Conservation (phyloP, 2,113 vertebrate species). For the Prunella himalayana region DNA sequence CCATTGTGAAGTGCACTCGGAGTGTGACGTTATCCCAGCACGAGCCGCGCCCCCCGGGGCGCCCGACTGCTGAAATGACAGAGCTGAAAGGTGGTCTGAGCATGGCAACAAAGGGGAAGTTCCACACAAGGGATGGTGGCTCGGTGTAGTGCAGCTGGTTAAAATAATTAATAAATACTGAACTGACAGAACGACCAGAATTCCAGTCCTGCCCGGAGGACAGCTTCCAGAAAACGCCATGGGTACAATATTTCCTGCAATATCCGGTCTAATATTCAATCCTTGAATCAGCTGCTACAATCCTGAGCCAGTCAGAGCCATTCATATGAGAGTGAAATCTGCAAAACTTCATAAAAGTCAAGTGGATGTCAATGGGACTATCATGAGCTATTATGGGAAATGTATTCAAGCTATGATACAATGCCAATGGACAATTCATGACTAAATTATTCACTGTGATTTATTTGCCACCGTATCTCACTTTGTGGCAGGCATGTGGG, state of each 20-base stretch:
- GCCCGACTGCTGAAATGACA: slow-evolving; percentile 4
- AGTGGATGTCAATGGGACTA: slow-evolving; percentile 58
- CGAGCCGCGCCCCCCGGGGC: not conserved
- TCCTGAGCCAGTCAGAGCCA: not conserved
- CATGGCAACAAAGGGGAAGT: not conserved
- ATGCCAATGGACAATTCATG: slow-evolving; percentile 41
- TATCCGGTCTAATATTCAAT: not conserved
- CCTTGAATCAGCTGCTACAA: not conserved
- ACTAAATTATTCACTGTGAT: slow-evolving; percentile 33
- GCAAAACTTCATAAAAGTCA: slow-evolving; percentile 64
- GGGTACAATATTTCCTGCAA: not conserved
- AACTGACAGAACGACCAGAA: not conserved
- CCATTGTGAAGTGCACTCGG: slow-evolving; percentile 39
- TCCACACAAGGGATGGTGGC: not conserved
- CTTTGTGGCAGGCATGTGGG: not conserved
- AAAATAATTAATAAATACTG: not conserved
- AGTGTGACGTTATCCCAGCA: slow-evolving; percentile 15
- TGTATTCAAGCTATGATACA: slow-evolving; percentile 51
- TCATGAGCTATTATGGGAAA: slow-evolving; percentile 55
- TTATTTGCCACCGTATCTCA: not conserved
- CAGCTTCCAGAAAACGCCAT: not conserved
- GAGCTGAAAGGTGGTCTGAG: not conserved
- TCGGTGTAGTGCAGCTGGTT: not conserved
- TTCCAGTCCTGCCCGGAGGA: not conserved
- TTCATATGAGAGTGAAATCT: not conserved